Evolutionary conservation across 2,888 invertebrate species (phyloP).

Genomic region (Ophion costatus): DNA sequence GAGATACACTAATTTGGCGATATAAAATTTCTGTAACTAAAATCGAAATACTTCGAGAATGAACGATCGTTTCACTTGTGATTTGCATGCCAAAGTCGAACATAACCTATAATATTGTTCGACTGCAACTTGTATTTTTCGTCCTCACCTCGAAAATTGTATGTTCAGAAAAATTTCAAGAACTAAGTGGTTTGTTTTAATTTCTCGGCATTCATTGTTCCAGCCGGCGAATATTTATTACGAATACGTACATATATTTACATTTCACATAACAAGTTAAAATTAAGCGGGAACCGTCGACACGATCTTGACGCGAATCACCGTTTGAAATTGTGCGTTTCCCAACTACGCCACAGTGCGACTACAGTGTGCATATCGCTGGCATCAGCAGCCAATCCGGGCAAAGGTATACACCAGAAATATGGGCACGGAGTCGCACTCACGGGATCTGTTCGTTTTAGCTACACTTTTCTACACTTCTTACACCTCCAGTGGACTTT

Average conservation of each 20-base stretch:
- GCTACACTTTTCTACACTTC: too few relatives aligned
- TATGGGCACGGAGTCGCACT: too few relatives aligned
- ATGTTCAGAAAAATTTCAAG: neutral
- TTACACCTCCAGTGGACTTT: too few relatives aligned
- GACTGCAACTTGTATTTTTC: neutral
- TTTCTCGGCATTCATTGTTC: neutral
- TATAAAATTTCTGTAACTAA: neutral
- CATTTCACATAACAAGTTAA: neutral
- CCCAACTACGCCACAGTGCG: too few relatives aligned
- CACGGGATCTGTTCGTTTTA: too few relatives aligned
- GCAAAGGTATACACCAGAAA: too few relatives aligned
- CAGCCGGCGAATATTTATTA: neutral
- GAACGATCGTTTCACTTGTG: neutral
- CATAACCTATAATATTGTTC: neutral
- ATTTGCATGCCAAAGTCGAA: neutral
- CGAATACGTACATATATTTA: neutral
- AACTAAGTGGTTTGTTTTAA: neutral
- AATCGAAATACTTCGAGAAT: neutral
- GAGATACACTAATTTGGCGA: neutral
- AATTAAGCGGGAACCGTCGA: conserved; percentile 3
- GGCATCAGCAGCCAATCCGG: too few relatives aligned
- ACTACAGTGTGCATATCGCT: too few relatives aligned
- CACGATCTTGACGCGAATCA: neutral
- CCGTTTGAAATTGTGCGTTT: neutral
- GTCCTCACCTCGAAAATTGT: neutral